Conservation (phyloP, 53 echinoderm and acorn worm species). For the Zoroaster sp. region DNA sequence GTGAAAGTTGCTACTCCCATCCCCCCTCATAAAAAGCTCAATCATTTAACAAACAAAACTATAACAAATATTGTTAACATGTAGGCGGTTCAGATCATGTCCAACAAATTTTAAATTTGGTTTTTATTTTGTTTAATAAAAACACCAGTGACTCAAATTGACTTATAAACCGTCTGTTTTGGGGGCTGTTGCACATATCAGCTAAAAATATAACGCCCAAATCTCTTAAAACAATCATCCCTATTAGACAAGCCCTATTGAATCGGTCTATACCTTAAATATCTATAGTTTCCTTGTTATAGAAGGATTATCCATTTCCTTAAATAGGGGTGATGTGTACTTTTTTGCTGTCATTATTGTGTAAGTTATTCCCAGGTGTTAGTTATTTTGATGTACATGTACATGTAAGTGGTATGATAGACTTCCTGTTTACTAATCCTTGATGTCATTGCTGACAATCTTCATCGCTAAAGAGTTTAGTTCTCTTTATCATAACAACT, state of each 20-base stretch:
- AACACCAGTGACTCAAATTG: conserved; percentile 32
- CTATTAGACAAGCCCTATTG: background rate
- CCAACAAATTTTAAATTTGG: no score
- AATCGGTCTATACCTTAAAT: background rate
- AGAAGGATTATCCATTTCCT: conserved; percentile 38
- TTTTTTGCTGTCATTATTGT: conserved; percentile 19
- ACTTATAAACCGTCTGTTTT: background rate
- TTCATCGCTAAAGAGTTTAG: background rate
- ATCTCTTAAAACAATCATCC: conserved; percentile 29
- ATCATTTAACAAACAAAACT: no score
- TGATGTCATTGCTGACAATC: background rate
- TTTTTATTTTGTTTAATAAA: no score
- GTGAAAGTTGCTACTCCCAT: background rate
- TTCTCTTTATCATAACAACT: no score
- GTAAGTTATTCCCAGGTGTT: conserved; percentile 14
- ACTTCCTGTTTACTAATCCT: conserved; percentile 19
- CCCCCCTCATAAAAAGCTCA: no score
- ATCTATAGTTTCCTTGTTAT: background rate
- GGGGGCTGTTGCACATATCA: background rate
- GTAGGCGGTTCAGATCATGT: no score
- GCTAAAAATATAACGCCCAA: conserved; percentile 2
- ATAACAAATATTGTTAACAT: no score
- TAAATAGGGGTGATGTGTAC: conserved; percentile 11
- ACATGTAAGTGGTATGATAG: conserved; percentile 23
- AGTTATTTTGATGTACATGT: conserved; percentile 28